Conservation (phyloP, 2,888 invertebrate genomes). For the Gasteruption jaculator region DNA sequence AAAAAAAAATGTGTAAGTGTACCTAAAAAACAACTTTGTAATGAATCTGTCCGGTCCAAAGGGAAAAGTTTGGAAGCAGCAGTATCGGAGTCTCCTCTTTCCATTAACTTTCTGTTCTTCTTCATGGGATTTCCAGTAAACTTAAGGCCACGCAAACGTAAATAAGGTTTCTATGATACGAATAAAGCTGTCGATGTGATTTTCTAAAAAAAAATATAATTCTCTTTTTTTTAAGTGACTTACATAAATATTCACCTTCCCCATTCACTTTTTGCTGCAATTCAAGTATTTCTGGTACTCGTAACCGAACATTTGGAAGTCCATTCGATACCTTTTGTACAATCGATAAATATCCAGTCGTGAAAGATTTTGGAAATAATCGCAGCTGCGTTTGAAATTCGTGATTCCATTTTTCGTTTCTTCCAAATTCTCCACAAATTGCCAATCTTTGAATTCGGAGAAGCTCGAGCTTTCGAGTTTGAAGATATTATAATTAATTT, state of each 20-base stretch:
- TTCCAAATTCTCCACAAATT: slow-evolving; percentile 33
- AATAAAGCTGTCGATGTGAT: too few species aligned
- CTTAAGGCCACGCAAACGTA: too few species aligned
- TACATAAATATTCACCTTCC: neutral
- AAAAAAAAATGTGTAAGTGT: too few species aligned
- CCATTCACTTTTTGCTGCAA: slow-evolving; percentile 25
- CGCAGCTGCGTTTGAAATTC: slow-evolving; percentile 36
- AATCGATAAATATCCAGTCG: slow-evolving; percentile 33
- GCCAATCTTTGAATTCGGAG: slow-evolving; percentile 22
- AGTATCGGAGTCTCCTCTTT: too few species aligned
- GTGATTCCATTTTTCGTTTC: slow-evolving; percentile 35
- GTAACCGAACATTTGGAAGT: slow-evolving; percentile 48
- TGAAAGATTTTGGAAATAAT: slow-evolving; percentile 41
- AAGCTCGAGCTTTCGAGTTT: slow-evolving; percentile 40
- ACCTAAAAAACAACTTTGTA: too few species aligned
- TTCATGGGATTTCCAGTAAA: too few species aligned
- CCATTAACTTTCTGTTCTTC: too few species aligned
- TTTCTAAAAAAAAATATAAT: too few species aligned
- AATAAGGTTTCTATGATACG: too few species aligned
- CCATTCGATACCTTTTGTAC: slow-evolving; percentile 41
- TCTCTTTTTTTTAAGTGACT: too few species aligned
- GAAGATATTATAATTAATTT: slow-evolving; percentile 39
- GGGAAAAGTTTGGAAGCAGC: too few species aligned
- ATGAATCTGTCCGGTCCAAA: too few species aligned
- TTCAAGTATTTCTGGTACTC: slow-evolving; percentile 34